Evolutionary conservation across 2,888 invertebrate species (phyloP), one percentile per base, ranked within the genome.

Genomic region (Serripes groenlandicus): DNA sequence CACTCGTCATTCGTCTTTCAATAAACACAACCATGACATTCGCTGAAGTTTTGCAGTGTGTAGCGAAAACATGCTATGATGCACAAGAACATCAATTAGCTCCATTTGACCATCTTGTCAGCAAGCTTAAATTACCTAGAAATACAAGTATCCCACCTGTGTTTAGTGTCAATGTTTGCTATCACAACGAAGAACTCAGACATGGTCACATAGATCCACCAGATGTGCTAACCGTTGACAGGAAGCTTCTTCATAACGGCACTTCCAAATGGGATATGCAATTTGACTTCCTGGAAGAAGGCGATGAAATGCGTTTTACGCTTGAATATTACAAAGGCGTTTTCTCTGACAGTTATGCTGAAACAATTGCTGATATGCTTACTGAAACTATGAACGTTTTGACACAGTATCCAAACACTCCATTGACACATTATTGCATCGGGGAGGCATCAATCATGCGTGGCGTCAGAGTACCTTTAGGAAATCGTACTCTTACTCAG

Each of bases 121-220:
- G 56, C 5, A 56, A 23, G 23, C 23, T 56, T 21, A 56, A 56
- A 26, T 26, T 56, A 56, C 56, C 56, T 23, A 56, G 56, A 56
- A 56, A 56, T 26, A 56, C 56, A 56, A 23, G n/a, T n/a, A 56
- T 56, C 56, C 11, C 56, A 3, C 56, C 56, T 23, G 23, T 56
- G n/a, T 56, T 56, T 56, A 56, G 56, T 56, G 56, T 56, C 18
- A 56, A 56, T 23, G 56, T 56, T 1, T 56, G 56, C 56, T 56
- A 56, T 26, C 56, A 56, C 56, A 56, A 56, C 28, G 56, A 56
- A 23, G 56, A 56, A 23, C 56, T 56, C 11, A 56, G 23, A 3
- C 56, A 56, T 26, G 56, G n/a, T 26, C 56, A 56, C 56, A 26
- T 56, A 15, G 23, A 11, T 26, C 56, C 56, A 2, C 56, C 56